Evolutionary conservation across 2,888 invertebrate species (phyloP).

Genomic region (Xestia c-nigrum): DNA sequence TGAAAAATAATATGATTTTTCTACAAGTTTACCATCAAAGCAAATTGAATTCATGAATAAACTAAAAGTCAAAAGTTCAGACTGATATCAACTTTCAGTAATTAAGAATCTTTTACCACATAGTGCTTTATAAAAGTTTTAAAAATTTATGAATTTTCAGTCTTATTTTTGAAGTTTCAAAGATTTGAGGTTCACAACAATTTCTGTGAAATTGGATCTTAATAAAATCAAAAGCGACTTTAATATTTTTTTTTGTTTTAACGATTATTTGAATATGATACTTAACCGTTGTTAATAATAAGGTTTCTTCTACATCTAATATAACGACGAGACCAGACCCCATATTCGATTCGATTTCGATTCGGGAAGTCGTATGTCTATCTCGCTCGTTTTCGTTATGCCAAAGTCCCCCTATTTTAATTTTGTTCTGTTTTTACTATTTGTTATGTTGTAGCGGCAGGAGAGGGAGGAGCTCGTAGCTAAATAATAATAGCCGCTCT

Average conservation of each 20-base stretch:
- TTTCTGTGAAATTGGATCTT: not conserved
- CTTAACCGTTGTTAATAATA: not conserved
- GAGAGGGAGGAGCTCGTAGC: too few species aligned
- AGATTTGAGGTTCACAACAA: not conserved
- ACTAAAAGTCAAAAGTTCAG: constrained; percentile 2
- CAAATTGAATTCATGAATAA: not conserved
- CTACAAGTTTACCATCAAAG: not conserved
- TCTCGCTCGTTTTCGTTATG: too few species aligned
- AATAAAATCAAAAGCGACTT: not conserved
- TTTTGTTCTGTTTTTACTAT: too few species aligned
- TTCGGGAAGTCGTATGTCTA: too few species aligned
- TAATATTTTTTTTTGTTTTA: not conserved
- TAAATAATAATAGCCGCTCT: too few species aligned
- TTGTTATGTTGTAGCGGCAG: too few species aligned
- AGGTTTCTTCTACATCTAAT: too few species aligned
- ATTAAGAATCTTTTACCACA: not conserved
- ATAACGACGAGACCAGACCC: too few species aligned
- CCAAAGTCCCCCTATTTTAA: too few species aligned
- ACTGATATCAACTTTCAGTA: constrained; percentile 13
- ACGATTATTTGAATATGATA: not conserved
- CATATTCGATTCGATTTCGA: too few species aligned
- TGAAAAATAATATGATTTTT: not conserved
- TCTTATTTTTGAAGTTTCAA: not conserved
- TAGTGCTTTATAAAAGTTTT: not conserved
- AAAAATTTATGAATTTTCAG: not conserved